Base-by-base conservation (phyloP, 2,113 vertebrate genomes). In the Eubucco bourcierii region DNA sequence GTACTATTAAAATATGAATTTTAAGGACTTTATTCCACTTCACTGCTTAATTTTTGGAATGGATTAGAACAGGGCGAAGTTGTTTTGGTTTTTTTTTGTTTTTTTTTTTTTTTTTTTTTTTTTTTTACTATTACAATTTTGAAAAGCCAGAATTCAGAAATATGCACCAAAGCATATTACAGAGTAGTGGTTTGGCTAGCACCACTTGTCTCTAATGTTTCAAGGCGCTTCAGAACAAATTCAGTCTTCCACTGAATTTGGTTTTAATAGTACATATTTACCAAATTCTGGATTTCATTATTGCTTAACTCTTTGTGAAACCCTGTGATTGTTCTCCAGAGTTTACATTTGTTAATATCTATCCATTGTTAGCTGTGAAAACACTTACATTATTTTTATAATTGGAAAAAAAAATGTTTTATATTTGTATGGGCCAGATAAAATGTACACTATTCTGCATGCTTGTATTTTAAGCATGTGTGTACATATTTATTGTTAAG, bases 341-440 rank as follows among this genome's bases (percentile, higher is more conserved):
- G 89, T 55, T 91, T 59, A 65, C 31, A 89, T 91, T 74, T 94
- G 94, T 76, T 94, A 87, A 60, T 93, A 81, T 84, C 47, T 55
- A 72, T 94, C 52, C 61, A 63, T 80, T 88, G 74, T 59, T 93
- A 93, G 50, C 50, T 90, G 64, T 94, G 90, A 90, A 93, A 93
- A 76, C 28, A 47, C 37, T 71, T 72, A 16, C 2, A 33, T 23
- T 72, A 31, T 37, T 88, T 92, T 71, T 68, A 10, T 64, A 72
- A 74, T 52, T 55, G 63, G 27, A 31, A 23, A 7, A 9, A 29
- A 15, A 27, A 41, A 61, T 68, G 12, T 44, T 83, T 79, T 55
- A 5, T 71, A 4, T 59, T 85, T 0, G 0, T 60, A 5, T 70
- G 4, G 66, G 46, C 2, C 7, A 61, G 39, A 63, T 34, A 73